These are phyloP conservation scores for Nephrotoma appendiculata DNA, from an alignment of 2,888 invertebrate species.

Conservation along the genomic window DNA sequence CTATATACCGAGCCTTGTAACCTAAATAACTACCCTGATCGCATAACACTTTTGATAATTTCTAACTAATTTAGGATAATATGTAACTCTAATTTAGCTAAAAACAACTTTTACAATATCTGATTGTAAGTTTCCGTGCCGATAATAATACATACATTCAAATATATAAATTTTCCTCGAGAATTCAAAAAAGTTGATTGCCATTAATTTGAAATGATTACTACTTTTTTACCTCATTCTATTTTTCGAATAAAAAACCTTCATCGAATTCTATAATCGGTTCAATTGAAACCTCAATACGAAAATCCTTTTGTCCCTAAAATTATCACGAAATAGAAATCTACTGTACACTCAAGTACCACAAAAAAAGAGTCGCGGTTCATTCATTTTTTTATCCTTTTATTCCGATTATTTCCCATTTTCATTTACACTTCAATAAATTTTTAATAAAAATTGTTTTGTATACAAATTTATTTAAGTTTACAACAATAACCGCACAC, in stretches of 20 bases:
- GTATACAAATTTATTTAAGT: not conserved
- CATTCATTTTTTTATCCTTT: not conserved
- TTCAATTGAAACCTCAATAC: not conserved
- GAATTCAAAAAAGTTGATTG: not conserved
- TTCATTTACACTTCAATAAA: not conserved
- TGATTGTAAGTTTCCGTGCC: not conserved
- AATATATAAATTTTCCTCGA: not conserved
- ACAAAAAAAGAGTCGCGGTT: not conserved
- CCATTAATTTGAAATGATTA: not conserved
- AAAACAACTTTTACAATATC: not conserved
- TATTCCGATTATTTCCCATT: not conserved
- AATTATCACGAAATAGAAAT: not conserved
- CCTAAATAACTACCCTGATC: no score
- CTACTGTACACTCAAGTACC: not conserved
- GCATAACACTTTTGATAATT: no score
- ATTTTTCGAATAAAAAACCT: not conserved
- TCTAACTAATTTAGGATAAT: no score
- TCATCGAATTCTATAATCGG: not conserved
- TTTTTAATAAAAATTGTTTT: not conserved
- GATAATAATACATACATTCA: not conserved
- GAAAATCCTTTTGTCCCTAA: not conserved
- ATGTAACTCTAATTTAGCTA: no score
- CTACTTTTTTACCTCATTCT: not conserved
- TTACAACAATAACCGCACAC: not conserved
- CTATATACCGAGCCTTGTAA: no score